Percentiles rank a stretch among this genome's conserved stretches.
phyloP scores from a whole-genome alignment of 2,113 vertebrate species.

The Redunca redunca region DNA sequence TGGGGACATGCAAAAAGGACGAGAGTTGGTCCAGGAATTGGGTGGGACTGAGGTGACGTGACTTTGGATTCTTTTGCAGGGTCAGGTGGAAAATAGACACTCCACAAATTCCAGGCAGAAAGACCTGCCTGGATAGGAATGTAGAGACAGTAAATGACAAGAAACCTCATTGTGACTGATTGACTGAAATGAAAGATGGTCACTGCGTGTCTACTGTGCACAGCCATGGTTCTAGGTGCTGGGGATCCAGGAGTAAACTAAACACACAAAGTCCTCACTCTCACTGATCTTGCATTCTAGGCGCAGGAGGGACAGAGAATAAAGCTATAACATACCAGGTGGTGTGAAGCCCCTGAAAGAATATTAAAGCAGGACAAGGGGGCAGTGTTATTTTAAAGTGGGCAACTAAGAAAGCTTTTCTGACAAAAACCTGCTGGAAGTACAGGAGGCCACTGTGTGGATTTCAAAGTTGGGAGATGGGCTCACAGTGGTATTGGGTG shows the following conservation, averaged over 20 bases:
- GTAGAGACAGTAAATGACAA: too few species aligned
- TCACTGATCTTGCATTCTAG: neutral
- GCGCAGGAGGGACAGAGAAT: neutral
- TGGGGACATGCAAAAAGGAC: fast-evolving
- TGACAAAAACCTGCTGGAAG: neutral
- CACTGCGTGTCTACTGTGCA: neutral
- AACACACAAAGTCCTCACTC: neutral
- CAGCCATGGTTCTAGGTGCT: neutral
- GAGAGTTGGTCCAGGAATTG: fast-evolving
- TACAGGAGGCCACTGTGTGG: neutral
- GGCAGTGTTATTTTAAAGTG: neutral
- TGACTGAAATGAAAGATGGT: neutral
- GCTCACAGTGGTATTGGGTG: too few species aligned
- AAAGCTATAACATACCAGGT: too few species aligned
- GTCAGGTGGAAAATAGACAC: neutral
- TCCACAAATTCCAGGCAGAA: neutral
- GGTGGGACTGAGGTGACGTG: fast-evolving
- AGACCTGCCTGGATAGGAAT: neutral
- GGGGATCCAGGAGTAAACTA: neutral
- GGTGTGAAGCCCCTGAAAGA: neutral
- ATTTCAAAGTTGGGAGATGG: neutral
- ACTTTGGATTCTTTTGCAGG: neutral
- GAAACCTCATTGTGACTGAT: neutral
- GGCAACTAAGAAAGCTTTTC: neutral
- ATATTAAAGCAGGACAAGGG: neutral